These are phyloP conservation scores for Hydrotaea cyrtoneurina DNA, from an alignment of 2,888 invertebrate species.

Conservation along the genomic window DNA sequence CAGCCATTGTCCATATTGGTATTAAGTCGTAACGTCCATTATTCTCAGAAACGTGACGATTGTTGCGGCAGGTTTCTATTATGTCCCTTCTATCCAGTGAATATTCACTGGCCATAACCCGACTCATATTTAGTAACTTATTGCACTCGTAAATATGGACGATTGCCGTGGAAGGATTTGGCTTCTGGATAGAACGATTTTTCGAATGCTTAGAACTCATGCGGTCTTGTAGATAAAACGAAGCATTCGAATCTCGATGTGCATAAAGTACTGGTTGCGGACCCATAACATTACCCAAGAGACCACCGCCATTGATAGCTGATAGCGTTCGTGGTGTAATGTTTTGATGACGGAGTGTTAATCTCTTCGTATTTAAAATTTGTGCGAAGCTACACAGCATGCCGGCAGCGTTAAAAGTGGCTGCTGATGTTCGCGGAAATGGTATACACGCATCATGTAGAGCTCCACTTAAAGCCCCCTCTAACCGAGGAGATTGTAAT, in stretches of 20 bases:
- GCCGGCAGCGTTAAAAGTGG: constrained; percentile 94
- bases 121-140: constrained; percentile 88
- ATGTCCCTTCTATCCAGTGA: constrained; percentile 82
- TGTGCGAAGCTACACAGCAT: constrained; percentile 93
- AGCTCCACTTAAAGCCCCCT: constrained; percentile 80
- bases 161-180: constrained; percentile 73
- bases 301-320: constrained; percentile 83
- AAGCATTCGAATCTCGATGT: constrained; percentile 84
- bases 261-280: constrained; percentile 76
- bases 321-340: constrained; percentile 90
- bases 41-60: constrained; percentile 89
- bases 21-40: constrained; percentile 90
- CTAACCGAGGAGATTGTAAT: constrained; percentile 79
- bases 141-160: constrained; percentile 79
- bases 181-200: constrained; percentile 79
- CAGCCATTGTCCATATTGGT: constrained; percentile 93
- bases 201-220: constrained; percentile 78
- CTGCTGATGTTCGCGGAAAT: constrained; percentile 96
- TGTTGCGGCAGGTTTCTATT: constrained; percentile 89
- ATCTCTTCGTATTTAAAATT: constrained; percentile 85
- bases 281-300: constrained; percentile 80
- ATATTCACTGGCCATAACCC: constrained; percentile 91
- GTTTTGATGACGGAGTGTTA: constrained; percentile 87
- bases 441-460: constrained; percentile 91
- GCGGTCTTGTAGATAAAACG: constrained; percentile 89